These are phyloP conservation scores for Laticauda colubrina DNA, from an alignment of 2,113 vertebrate genomes.

Conservation along the genomic window DNA sequence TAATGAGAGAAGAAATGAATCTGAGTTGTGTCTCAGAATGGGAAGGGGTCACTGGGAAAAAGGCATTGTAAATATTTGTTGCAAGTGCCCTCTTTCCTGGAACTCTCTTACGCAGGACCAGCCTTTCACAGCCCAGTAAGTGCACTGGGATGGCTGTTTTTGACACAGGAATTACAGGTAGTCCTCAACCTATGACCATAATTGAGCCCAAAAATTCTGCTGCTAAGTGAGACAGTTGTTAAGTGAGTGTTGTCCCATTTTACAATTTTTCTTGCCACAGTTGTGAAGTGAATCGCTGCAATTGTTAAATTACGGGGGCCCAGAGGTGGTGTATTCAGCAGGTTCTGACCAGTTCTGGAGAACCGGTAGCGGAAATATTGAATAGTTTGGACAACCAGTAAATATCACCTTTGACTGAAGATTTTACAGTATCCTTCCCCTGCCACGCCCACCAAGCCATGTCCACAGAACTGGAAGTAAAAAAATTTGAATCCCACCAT, in stretches of 20 bases:
- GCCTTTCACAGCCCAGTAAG: background rate
- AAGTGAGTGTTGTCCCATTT: background rate
- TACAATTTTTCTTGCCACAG: background rate
- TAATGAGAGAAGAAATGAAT: background rate
- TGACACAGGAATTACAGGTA: background rate
- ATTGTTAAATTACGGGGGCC: background rate
- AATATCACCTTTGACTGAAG: too few species aligned
- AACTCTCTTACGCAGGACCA: background rate
- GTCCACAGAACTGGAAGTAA: too few species aligned
- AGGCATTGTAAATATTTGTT: background rate
- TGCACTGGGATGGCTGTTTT: background rate
- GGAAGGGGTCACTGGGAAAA: background rate
- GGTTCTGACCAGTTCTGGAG: too few species aligned
- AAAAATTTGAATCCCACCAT: too few species aligned
- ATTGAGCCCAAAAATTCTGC: background rate
- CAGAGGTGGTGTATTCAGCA: too few species aligned
- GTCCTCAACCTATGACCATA: background rate
- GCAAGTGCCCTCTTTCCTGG: background rate
- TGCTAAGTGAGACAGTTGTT: background rate
- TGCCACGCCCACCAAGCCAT: too few species aligned
- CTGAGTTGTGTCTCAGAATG: background rate
- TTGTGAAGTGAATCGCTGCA: background rate
- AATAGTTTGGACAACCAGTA: too few species aligned
- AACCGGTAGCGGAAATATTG: too few species aligned
- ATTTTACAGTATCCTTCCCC: too few species aligned